Percentiles rank a stretch among this genome's conserved stretches.
phyloP scores from a whole-genome alignment of 1,140 invertebrate species.

The Dinothrombium tinctorium region DNA sequence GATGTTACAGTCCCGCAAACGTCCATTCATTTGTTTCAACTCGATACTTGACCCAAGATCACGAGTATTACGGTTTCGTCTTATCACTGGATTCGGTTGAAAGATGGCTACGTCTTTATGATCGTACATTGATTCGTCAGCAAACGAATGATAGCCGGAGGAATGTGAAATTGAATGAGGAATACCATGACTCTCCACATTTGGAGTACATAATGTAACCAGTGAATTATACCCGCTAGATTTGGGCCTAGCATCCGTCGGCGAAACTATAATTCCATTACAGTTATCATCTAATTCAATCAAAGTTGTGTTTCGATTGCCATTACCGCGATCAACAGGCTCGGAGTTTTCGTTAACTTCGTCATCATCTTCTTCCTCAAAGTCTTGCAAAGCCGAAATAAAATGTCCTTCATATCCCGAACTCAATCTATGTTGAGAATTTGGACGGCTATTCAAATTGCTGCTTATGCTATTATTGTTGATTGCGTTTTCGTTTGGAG shows the following conservation, averaged over 20 bases:
- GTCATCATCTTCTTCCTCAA: not conserved
- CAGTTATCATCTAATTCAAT: conserved; percentile 2
- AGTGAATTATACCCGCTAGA: conserved; percentile 13
- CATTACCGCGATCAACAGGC: not conserved
- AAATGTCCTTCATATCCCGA: too few species aligned
- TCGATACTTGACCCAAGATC: not conserved
- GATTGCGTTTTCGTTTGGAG: not conserved
- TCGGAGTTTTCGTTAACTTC: not conserved
- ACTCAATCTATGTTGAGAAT: too few species aligned
- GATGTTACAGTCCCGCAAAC: too few species aligned
- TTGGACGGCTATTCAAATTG: too few species aligned
- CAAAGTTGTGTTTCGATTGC: not conserved
- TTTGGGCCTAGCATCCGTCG: not conserved
- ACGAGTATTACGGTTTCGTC: not conserved
- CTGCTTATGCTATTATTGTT: too few species aligned
- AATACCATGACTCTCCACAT: conserved; percentile 11
- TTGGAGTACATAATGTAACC: conserved; percentile 12
- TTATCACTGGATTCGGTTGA: too few species aligned
- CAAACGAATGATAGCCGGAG: conserved; percentile 16
- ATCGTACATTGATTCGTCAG: conserved; percentile 13
- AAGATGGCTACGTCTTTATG: too few species aligned
- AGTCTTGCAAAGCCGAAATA: not conserved
- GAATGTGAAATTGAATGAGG: conserved; percentile 16
- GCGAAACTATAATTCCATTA: not conserved
- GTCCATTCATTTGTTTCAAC: too few species aligned